Conservation (phyloP, 2,113 vertebrate species). For the Camelus bactrianus region DNA sequence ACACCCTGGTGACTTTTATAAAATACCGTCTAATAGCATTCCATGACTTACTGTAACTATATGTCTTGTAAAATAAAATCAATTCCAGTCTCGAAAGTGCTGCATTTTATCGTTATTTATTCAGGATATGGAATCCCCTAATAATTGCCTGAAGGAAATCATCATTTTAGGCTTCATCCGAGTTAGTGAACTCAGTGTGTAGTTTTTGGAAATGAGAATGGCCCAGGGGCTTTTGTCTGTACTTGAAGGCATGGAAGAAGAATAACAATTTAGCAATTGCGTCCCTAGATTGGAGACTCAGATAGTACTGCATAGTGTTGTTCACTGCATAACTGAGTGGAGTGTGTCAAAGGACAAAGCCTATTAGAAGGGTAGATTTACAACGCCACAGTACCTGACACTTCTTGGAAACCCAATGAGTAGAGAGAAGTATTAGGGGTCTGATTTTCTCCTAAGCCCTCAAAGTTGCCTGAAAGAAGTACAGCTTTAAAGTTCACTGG, state of each 20-base stretch:
- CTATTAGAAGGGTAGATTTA: not conserved
- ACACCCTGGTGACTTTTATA: not conserved
- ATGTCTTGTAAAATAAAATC: not conserved
- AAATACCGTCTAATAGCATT: not conserved
- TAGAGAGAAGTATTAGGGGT: not conserved
- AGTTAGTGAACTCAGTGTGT: not conserved
- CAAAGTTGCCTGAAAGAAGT: not conserved
- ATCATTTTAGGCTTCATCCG: not conserved
- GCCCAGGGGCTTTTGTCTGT: not conserved
- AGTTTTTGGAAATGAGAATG: slow-evolving; percentile 20
- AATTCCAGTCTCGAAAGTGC: not conserved
- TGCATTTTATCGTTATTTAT: slow-evolving; percentile 18
- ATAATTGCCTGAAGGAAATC: not conserved
- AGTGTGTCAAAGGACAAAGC: not conserved
- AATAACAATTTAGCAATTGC: not conserved
- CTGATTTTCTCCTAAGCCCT: not conserved
- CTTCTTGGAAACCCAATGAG: not conserved
- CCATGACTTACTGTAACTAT: not conserved
- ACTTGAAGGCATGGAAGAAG: not conserved
- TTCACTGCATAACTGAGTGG: not conserved
- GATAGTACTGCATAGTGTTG: not conserved
- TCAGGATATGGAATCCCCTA: not conserved
- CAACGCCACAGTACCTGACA: not conserved
- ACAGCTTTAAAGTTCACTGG: not conserved
- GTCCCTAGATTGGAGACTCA: not conserved